A percentile compares a stretch with the other conserved stretches of the same genome.
These are phyloP conservation scores for Hystrix cristata DNA, from an alignment of 2,113 vertebrate genomes.

Conservation along the genomic window DNA sequence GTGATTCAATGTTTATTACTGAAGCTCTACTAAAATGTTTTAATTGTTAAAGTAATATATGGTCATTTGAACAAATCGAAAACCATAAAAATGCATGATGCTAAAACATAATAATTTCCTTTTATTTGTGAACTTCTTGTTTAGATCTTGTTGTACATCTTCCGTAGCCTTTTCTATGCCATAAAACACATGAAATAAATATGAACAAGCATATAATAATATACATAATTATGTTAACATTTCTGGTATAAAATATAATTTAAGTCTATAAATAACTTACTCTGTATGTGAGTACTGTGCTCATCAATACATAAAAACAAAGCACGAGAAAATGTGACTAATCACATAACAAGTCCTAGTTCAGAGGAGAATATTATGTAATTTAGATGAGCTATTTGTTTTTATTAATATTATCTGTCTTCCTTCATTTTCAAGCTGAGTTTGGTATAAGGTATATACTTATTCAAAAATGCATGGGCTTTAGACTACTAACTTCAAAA, in stretches of 20 bases:
- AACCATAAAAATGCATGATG: not conserved
- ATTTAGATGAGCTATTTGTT: not conserved
- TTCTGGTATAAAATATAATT: not conserved
- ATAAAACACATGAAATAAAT: not conserved
- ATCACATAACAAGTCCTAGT: not conserved
- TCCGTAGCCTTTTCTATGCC: not conserved
- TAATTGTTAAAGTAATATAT: not conserved
- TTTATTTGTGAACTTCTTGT: not conserved
- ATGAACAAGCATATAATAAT: not conserved
- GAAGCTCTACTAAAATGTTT: not conserved
- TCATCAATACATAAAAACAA: not conserved
- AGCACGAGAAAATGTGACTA: not conserved
- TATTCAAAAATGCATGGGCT: not conserved
- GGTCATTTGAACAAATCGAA: not conserved
- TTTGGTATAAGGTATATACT: not conserved
- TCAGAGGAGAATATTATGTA: not conserved
- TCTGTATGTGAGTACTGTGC: not conserved
- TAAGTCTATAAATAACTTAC: not conserved
- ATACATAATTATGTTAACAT: not conserved
- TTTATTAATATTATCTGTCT: not conserved
- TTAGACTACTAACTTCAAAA: not conserved
- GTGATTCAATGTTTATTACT: not conserved
- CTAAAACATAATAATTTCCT: not conserved
- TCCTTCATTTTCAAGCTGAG: not conserved
- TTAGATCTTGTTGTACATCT: not conserved